Evolutionary conservation across 2,888 invertebrate species (phyloP).

Genomic region (Ophonus ardosiacus): DNA sequence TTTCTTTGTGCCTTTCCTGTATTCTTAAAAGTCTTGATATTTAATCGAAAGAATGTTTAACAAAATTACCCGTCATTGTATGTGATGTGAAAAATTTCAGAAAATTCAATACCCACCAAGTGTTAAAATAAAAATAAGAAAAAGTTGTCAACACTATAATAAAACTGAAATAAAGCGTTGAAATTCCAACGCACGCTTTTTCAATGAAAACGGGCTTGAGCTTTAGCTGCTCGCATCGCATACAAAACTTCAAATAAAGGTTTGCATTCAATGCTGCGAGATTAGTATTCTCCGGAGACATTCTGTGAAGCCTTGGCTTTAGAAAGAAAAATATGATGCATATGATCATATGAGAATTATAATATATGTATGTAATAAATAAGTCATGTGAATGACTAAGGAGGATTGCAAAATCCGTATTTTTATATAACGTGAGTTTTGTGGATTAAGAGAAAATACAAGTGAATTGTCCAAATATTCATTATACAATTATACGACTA

Average conservation of each 20-base stretch:
- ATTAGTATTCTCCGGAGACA: not conserved
- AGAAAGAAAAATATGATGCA: not conserved
- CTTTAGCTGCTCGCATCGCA: not conserved
- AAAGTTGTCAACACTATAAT: not conserved
- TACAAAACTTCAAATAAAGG: constrained; percentile 15
- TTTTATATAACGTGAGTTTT: too few relatives aligned
- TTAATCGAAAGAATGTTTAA: constrained; percentile 13
- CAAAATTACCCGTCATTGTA: constrained; percentile 5
- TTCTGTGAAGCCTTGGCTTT: not conserved
- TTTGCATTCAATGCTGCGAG: not conserved
- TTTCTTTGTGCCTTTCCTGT: not conserved
- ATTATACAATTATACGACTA: too few relatives aligned
- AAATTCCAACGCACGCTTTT: constrained; percentile 18
- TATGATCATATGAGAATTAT: not conserved
- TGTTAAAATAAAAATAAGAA: constrained; percentile 6
- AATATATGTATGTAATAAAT: not conserved
- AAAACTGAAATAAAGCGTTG: constrained; percentile 17
- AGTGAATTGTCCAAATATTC: too few relatives aligned
- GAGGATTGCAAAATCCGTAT: too few relatives aligned
- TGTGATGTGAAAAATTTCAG: not conserved
- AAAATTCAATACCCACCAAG: constrained; percentile 2
- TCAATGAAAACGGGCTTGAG: constrained; percentile 4
- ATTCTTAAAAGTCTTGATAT: not conserved
- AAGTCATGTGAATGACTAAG: too few relatives aligned
- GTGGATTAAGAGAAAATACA: too few relatives aligned